Evolutionary conservation across 1,140 invertebrate genomes (phyloP).

Genomic region (Saccostrea cuccullata): DNA sequence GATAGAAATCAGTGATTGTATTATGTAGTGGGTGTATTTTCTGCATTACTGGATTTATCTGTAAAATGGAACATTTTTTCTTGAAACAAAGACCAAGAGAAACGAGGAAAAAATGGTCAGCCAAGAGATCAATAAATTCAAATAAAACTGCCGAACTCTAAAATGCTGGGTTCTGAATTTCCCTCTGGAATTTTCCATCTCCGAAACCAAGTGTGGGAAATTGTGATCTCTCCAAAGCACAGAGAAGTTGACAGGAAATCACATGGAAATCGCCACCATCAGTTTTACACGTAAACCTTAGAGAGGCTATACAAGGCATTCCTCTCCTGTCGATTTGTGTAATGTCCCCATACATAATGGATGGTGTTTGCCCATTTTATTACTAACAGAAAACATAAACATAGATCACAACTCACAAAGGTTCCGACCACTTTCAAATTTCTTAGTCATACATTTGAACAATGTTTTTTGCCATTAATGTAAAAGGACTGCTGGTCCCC

Average conservation of each 20-base stretch:
- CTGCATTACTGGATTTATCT: neutral
- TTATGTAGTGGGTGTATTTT: neutral
- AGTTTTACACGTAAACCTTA: neutral
- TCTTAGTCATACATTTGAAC: constrained; percentile 29
- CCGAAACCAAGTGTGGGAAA: neutral
- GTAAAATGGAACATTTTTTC: neutral
- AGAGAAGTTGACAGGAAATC: constrained; percentile 3
- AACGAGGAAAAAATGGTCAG: neutral
- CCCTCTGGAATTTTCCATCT: neutral
- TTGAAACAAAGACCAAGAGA: neutral
- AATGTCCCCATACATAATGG: constrained; percentile 9
- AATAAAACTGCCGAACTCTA: constrained; percentile 10
- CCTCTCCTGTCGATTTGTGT: neutral
- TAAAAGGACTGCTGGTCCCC: neutral
- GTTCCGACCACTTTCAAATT: constrained; percentile 6
- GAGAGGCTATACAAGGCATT: neutral
- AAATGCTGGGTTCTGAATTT: constrained; percentile 13
- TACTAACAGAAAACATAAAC: constrained; percentile 29
- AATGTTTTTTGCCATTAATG: constrained; percentile 14
- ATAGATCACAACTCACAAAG: constrained; percentile 25
- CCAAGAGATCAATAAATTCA: constrained; percentile 17
- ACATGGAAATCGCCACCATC: constrained; percentile 4
- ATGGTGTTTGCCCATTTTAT: constrained; percentile 15
- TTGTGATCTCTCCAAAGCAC: constrained; percentile 5
- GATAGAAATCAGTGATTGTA: neutral